phyloP scores from a whole-genome alignment of 2,888 invertebrate species.

The Lepidochrysops patricia region DNA sequence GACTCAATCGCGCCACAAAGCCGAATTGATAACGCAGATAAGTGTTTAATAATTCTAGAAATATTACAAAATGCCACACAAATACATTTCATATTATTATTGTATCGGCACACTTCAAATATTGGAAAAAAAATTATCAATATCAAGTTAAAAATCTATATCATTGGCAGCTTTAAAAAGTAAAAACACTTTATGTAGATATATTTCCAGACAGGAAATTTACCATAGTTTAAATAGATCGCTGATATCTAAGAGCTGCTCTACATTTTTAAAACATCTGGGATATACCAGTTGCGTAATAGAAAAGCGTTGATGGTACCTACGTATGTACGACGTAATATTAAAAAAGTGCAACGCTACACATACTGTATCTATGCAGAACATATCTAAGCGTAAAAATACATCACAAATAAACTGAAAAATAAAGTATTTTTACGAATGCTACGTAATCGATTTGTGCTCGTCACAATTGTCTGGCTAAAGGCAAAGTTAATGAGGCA shows the following conservation, averaged over 20 bases:
- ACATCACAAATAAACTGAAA: not conserved
- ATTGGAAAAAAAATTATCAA: too few species aligned
- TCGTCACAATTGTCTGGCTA: not conserved
- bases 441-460: not conserved
- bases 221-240: not conserved
- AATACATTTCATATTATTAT: not conserved
- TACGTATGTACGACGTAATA: not conserved
- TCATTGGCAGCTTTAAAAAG: too few species aligned
- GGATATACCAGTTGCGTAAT: not conserved
- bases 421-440: not conserved
- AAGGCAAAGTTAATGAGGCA: not conserved
- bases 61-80: not conserved
- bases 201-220: not conserved
- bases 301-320: too few species aligned
- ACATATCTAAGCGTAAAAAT: not conserved
- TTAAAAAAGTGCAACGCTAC: not conserved
- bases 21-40: conserved; percentile 4
- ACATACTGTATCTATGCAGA: not conserved
- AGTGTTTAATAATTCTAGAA: conserved; percentile 4
- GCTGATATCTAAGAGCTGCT: not conserved
- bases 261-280: not conserved
- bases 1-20: not conserved
- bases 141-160: too few species aligned
- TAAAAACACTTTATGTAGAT: not conserved
- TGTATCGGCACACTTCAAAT: not conserved